These are phyloP conservation scores for Pavo muticus DNA, from an alignment of 2,113 vertebrate genomes.

Conservation along the genomic window DNA sequence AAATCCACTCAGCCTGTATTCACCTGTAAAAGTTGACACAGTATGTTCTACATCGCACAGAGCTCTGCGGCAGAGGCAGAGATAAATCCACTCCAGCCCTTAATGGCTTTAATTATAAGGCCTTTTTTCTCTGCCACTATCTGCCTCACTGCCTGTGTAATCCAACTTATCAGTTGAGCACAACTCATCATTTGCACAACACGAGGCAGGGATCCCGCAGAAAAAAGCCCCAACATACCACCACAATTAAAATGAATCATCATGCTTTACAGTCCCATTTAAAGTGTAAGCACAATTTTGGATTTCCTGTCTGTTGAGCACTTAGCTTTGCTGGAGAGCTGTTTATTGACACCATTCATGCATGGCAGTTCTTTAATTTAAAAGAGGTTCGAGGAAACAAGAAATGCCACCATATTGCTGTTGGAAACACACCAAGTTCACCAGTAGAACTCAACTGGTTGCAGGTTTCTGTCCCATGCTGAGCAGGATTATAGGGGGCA, in stretches of 20 bases:
- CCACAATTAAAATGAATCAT: background rate
- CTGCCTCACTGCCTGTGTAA: background rate
- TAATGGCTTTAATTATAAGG: background rate
- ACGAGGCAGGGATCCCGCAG: background rate
- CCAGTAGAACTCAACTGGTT: background rate
- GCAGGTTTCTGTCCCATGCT: background rate
- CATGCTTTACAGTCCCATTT: background rate
- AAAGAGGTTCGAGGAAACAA: background rate
- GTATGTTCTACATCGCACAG: background rate
- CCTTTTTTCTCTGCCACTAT: background rate
- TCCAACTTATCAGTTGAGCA: background rate
- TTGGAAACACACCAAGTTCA: background rate
- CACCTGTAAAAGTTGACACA: background rate
- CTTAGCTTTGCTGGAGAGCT: background rate
- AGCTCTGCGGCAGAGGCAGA: background rate
- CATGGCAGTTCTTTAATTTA: background rate
- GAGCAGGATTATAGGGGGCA: background rate
- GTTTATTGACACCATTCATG: background rate
- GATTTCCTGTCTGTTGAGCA: background rate
- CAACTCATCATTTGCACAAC: background rate
- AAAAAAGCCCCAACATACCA: background rate
- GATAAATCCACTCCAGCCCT: background rate
- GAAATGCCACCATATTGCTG: background rate
- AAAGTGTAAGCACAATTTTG: background rate
- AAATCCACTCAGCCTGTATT: background rate